Evolutionary conservation across 1,140 invertebrate genomes (phyloP).

Genomic region (Drosophila dunni): DNA sequence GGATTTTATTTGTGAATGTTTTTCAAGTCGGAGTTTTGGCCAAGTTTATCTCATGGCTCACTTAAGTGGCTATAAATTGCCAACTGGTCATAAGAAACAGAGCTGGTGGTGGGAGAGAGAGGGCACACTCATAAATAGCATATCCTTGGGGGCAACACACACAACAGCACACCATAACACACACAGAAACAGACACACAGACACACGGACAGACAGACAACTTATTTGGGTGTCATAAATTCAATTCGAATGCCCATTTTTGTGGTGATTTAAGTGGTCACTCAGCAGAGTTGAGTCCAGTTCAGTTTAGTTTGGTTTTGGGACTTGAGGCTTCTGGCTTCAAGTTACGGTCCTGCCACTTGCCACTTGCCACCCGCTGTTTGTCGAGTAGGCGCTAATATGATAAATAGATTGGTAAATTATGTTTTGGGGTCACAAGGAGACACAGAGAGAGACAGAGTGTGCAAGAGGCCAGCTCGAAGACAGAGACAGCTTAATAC

Average conservation of each 20-base stretch:
- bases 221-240: conserved; percentile 76
- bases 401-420: conserved; percentile 83
- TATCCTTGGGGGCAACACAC: conserved; percentile 48
- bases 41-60: conserved; percentile 61
- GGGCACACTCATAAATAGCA: conserved; percentile 62
- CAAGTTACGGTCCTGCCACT: conserved; percentile 8
- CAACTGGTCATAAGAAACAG: conserved; percentile 61
- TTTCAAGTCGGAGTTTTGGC: conserved; percentile 17
- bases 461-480: neutral
- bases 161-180: neutral
- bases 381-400: conserved; percentile 66
- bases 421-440: conserved; percentile 56
- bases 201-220: conserved; percentile 32
- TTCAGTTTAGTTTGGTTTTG: conserved; percentile 5
- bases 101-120: neutral
- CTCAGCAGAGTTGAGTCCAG: conserved; percentile 41
- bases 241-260: conserved; percentile 81
- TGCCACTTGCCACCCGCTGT: conserved; percentile 32
- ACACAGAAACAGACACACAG: neutral
- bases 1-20: conserved; percentile 24
- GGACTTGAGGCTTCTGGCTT: neutral
- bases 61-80: conserved; percentile 76
- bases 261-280: conserved; percentile 83
- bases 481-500: conserved; percentile 60
- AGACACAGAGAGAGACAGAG: neutral